Conservation (phyloP, 2,888 invertebrate species). For the Oeneis ivallda region DNA sequence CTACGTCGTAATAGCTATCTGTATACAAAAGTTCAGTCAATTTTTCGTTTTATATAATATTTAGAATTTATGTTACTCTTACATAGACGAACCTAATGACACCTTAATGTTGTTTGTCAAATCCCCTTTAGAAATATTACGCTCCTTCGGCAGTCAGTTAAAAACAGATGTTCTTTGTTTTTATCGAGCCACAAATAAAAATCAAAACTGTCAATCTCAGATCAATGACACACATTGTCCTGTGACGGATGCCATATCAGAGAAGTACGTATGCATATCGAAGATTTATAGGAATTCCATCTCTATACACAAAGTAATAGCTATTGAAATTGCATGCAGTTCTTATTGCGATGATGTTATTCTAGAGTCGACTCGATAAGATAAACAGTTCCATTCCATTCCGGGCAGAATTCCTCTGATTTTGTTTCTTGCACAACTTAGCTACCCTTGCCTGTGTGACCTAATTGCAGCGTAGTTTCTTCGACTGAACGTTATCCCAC, state of each 20-base stretch:
- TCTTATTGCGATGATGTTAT: background rate
- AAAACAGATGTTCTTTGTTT: slow-evolving; percentile 34
- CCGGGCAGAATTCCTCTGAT: slow-evolving; percentile 27
- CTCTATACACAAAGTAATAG: background rate
- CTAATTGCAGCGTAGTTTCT: too few species aligned
- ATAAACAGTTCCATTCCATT: slow-evolving; percentile 17
- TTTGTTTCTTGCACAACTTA: slow-evolving; percentile 10
- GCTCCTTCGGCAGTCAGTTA: too few species aligned
- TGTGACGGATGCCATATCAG: slow-evolving; percentile 43
- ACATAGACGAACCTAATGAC: too few species aligned
- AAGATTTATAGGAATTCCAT: background rate
- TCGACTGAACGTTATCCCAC: too few species aligned
- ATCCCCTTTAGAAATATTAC: too few species aligned
- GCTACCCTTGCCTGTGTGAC: too few species aligned
- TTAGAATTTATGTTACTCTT: too few species aligned
- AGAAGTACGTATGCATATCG: slow-evolving; percentile 7
- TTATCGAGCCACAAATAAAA: slow-evolving; percentile 38
- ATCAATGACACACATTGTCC: slow-evolving; percentile 45
- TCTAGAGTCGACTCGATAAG: slow-evolving; percentile 2
- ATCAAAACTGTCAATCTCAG: slow-evolving; percentile 39
- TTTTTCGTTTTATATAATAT: too few species aligned
- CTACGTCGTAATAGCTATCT: too few species aligned
- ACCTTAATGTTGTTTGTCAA: too few species aligned
- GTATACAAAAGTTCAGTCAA: too few species aligned
- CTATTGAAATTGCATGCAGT: background rate